Conservation (phyloP, 2,888 invertebrate species). For the Tetheella fluctuosa region DNA sequence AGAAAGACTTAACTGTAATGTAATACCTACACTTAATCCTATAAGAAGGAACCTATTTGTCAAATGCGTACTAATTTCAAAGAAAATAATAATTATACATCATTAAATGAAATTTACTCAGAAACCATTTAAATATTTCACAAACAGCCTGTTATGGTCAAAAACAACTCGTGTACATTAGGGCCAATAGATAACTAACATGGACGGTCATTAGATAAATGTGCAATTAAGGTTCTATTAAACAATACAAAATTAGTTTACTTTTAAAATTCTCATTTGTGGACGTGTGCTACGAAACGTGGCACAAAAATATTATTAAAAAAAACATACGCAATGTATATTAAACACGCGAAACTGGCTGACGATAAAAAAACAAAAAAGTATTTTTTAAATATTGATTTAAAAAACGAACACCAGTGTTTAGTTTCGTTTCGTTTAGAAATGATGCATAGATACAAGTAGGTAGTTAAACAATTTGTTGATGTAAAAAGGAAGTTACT, state of each 20-base stretch:
- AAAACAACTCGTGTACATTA: slow-evolving; percentile 46
- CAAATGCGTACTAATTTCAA: neutral
- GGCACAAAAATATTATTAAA: neutral
- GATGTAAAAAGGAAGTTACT: slow-evolving; percentile 19
- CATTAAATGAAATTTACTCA: neutral
- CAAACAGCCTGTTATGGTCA: neutral
- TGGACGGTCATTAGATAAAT: slow-evolving; percentile 69
- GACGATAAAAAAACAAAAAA: neutral
- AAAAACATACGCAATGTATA: neutral
- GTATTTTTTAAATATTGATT: slow-evolving; percentile 14
- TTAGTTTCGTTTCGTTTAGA: slow-evolving; percentile 6
- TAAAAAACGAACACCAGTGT: slow-evolving; percentile 15
- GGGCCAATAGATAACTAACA: slow-evolving; percentile 63
- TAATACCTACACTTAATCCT: too few species aligned
- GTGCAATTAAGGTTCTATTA: slow-evolving; percentile 64
- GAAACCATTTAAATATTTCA: slow-evolving; percentile 1
- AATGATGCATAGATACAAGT: slow-evolving; percentile 13
- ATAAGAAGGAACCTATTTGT: neutral
- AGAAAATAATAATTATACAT: neutral
- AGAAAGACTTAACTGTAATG: too few species aligned
- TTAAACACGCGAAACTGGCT: neutral
- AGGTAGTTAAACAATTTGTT: slow-evolving; percentile 3
- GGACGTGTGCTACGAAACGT: neutral
- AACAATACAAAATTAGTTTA: slow-evolving; percentile 29
- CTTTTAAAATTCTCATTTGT: neutral